A percentile compares a stretch with the other conserved stretches of the same genome.
Evolutionary conservation across 2,888 invertebrate genomes (phyloP).

Genomic region (Petrolisthes manimaculis): DNA sequence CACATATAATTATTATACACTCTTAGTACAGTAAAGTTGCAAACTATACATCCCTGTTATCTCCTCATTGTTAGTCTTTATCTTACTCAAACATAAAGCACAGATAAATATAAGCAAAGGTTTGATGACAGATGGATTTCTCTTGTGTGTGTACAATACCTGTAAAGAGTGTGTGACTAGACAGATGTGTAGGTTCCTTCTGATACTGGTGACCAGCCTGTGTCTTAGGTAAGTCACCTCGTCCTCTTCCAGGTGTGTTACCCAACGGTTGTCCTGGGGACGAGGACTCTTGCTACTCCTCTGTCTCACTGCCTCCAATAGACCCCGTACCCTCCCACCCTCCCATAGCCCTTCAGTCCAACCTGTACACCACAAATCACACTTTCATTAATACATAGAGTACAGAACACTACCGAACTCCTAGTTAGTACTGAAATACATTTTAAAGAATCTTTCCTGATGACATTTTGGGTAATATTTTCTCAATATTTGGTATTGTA

Average conservation of each 20-base stretch:
- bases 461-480: no score
- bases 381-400: no score
- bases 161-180: conserved; percentile 33
- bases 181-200: conserved; percentile 50
- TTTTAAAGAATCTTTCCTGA: no score
- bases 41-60: no score
- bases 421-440: no score
- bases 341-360: conserved; percentile 54
- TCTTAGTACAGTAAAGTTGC: no score
- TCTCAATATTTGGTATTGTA: not conserved
- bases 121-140: not conserved
- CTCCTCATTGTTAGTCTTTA: not conserved
- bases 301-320: conserved; percentile 39
- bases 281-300: conserved; percentile 43
- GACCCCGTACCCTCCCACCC: conserved; percentile 25
- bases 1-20: not conserved
- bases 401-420: no score
- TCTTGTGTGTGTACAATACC: conserved; percentile 12
- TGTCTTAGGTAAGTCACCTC: conserved; percentile 40
- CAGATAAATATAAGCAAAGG: not conserved
- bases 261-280: conserved; percentile 43
- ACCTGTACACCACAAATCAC: conserved; percentile 8
- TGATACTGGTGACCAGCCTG: conserved; percentile 41
- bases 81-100: no score
- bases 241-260: conserved; percentile 55